Percentiles rank a stretch among this genome's conserved stretches.
phyloP scores from a whole-genome alignment of 92 coral and sea anemone genomes.

The Siderastrea radians region DNA sequence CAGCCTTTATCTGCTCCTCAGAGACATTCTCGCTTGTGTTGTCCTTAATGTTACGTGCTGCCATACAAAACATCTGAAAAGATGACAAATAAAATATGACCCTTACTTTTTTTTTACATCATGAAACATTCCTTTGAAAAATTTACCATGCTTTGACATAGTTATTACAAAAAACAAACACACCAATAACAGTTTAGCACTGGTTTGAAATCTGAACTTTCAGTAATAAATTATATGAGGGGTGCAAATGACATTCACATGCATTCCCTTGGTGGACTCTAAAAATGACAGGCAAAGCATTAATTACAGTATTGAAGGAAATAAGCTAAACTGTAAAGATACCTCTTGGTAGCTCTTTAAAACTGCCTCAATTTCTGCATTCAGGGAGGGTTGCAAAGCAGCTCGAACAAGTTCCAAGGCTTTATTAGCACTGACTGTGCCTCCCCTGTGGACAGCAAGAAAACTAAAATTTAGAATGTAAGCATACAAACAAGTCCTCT shows the following conservation, averaged over 20 bases:
- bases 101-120: too few relatives aligned
- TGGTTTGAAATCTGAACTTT: too few relatives aligned
- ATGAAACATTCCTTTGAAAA: not conserved
- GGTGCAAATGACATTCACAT: too few relatives aligned
- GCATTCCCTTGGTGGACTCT: too few relatives aligned
- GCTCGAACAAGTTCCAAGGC: slow-evolving; percentile 96
- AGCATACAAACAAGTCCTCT: not conserved
- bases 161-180: too few relatives aligned
- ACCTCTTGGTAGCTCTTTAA: slow-evolving; percentile 98
- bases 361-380: slow-evolving; percentile 94
- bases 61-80: slow-evolving; percentile 91
- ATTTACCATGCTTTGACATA: not conserved
- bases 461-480: not conserved
- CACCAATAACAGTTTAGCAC: too few relatives aligned
- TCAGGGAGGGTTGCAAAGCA: slow-evolving; percentile 95
- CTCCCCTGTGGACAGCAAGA: slow-evolving; percentile 73
- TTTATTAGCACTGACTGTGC: slow-evolving; percentile 93
- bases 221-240: too few relatives aligned
- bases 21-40: slow-evolving; percentile 96
- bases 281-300: too few relatives aligned
- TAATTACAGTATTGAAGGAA: not conserved
- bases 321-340: not conserved
- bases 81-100: not conserved
- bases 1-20: slow-evolving; percentile 92
- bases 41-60: slow-evolving; percentile 94